A percentile compares a stretch with the other conserved stretches of the same genome.
Conservation (phyloP, 2,113 vertebrate species). For the Aegypius monachus region DNA sequence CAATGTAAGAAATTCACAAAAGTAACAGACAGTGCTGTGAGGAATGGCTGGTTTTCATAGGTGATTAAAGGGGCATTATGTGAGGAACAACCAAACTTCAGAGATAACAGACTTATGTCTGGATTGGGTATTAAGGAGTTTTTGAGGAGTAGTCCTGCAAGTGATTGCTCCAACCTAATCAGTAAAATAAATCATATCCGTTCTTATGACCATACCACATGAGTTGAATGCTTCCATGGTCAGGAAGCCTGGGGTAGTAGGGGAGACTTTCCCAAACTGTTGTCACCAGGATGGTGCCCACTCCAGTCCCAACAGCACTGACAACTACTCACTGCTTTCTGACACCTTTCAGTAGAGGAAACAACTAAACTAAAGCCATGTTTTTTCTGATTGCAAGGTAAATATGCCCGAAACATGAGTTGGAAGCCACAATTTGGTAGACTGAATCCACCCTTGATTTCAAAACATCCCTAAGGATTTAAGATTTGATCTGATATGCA, state of each 20-base stretch:
- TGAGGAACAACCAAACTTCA: background rate
- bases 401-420: background rate
- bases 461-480: background rate
- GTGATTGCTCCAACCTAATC: background rate
- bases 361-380: background rate
- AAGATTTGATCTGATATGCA: background rate
- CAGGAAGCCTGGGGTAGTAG: background rate
- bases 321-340: background rate
- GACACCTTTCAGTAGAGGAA: background rate
- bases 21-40: background rate
- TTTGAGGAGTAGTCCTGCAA: background rate
- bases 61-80: background rate
- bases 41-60: background rate
- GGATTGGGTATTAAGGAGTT: background rate
- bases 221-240: background rate
- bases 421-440: background rate
- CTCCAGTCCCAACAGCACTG: background rate
- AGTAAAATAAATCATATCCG: background rate
- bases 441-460: background rate
- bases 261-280: fast-evolving
- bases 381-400: background rate
- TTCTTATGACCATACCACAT: background rate
- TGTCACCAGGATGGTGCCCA: background rate
- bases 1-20: background rate
- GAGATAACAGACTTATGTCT: background rate